phyloP scores from a whole-genome alignment of 2,888 invertebrate species.

The Aspidiotus rigidus region DNA sequence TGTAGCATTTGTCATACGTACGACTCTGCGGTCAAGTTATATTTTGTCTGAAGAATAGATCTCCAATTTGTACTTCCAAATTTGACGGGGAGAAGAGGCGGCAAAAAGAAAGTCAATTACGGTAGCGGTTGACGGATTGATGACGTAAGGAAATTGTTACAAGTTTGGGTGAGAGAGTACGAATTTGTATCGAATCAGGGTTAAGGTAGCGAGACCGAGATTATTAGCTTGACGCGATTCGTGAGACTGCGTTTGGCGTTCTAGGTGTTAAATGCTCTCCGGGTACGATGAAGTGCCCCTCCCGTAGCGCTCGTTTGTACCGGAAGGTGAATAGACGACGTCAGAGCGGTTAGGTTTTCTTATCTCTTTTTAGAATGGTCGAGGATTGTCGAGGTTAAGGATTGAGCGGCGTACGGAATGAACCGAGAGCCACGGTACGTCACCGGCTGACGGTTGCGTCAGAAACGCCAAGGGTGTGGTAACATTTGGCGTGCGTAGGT shows the following conservation, averaged over 20 bases:
- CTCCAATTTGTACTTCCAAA: too few species aligned
- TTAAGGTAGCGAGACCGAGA: constrained; percentile 21
- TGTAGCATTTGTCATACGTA: too few species aligned
- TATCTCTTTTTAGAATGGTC: constrained; percentile 22
- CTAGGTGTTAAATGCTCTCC: background rate
- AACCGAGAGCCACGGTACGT: background rate
- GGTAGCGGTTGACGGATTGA: too few species aligned
- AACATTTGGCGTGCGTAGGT: constrained; percentile 29
- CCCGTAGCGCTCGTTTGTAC: constrained; percentile 5
- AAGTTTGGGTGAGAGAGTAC: too few species aligned
- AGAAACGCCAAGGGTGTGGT: constrained; percentile 34
- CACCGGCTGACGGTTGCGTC: constrained; percentile 26
- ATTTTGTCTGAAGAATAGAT: too few species aligned
- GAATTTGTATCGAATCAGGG: constrained; percentile 14
- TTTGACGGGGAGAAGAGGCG: too few species aligned
- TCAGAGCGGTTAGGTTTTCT: constrained; percentile 14
- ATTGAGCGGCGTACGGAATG: constrained; percentile 9
- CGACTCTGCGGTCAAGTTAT: too few species aligned
- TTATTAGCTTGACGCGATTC: background rate
- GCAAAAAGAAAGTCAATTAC: too few species aligned
- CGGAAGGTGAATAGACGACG: constrained; percentile 24
- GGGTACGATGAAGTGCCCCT: background rate
- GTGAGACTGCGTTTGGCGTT: too few species aligned
- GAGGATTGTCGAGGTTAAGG: constrained; percentile 34
- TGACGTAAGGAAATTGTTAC: too few species aligned